Evolutionary conservation across 2,888 invertebrate species (phyloP).

Genomic region (Trissoscelio sp.): DNA sequence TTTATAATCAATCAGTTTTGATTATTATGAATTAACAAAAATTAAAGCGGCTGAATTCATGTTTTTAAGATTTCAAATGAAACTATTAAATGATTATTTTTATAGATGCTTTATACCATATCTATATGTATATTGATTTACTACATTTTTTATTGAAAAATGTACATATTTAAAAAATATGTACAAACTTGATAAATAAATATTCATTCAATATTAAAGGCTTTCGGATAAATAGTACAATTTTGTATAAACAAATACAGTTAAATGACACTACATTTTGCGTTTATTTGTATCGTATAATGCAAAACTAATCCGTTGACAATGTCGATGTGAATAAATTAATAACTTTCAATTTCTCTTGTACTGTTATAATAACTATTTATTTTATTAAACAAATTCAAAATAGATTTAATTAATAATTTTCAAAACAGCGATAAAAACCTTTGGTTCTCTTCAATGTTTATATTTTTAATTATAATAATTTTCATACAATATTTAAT

Average conservation of each 20-base stretch:
- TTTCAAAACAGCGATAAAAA: too few relatives aligned
- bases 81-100: background rate
- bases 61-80: background rate
- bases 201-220: slow-evolving; percentile 7
- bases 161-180: slow-evolving; percentile 17
- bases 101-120: too few relatives aligned
- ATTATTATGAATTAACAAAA: slow-evolving; percentile 25
- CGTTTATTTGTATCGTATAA: background rate
- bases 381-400: background rate
- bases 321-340: background rate
- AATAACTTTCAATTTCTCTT: background rate
- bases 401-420: too few relatives aligned
- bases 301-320: background rate
- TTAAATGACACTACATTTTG: background rate
- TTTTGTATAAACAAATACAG: background rate
- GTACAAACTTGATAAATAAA: slow-evolving; percentile 13
- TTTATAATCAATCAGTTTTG: slow-evolving; percentile 24
- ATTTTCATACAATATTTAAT: too few relatives aligned
- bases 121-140: background rate
- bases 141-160: slow-evolving; percentile 12
- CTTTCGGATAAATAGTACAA: background rate
- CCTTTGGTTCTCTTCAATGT: too few relatives aligned
- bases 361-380: too few relatives aligned
- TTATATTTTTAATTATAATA: too few relatives aligned
- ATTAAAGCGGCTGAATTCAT: background rate